Evolutionary conservation across 2,888 invertebrate species (phyloP).

Genomic region (Griposia aprilina): DNA sequence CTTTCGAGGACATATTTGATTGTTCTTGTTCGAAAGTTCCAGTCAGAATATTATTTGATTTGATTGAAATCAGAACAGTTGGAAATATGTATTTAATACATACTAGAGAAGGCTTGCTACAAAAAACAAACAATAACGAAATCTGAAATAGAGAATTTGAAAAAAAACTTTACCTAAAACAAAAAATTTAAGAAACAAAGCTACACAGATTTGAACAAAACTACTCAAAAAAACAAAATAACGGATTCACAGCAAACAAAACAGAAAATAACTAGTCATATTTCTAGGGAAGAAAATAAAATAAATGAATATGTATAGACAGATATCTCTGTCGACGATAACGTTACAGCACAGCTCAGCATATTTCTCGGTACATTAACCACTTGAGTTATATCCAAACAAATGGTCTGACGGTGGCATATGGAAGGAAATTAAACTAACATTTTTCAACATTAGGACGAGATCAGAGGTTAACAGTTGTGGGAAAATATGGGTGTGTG

Average conservation of each 20-base stretch:
- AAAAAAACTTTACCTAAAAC: neutral
- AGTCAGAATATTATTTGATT: neutral
- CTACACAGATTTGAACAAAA: conserved; percentile 11
- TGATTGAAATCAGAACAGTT: neutral
- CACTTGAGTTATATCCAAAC: conserved; percentile 71
- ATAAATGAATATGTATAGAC: conserved; percentile 30
- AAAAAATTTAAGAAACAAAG: neutral
- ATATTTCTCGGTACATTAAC: conserved; percentile 74
- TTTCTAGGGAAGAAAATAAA: conserved; percentile 27
- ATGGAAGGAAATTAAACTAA: conserved; percentile 74
- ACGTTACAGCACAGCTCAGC: conserved; percentile 66
- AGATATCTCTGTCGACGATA: conserved; percentile 42
- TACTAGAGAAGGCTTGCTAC: neutral
- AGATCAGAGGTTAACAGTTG: conserved; percentile 52
- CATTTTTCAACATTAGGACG: conserved; percentile 74
- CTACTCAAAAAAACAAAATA: conserved; percentile 16
- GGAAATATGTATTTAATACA: too few relatives aligned
- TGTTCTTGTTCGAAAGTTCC: neutral
- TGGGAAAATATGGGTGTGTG: conserved; percentile 27
- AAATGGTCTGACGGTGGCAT: conserved; percentile 74
- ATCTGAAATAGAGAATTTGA: neutral
- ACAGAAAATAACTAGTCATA: conserved; percentile 18
- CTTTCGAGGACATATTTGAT: conserved; percentile 30
- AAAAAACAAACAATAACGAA: neutral
- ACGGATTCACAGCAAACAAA: conserved; percentile 13